These are phyloP conservation scores for Hydrolagus affinis DNA, from an alignment of 2,113 vertebrate genomes.

Conservation along the genomic window DNA sequence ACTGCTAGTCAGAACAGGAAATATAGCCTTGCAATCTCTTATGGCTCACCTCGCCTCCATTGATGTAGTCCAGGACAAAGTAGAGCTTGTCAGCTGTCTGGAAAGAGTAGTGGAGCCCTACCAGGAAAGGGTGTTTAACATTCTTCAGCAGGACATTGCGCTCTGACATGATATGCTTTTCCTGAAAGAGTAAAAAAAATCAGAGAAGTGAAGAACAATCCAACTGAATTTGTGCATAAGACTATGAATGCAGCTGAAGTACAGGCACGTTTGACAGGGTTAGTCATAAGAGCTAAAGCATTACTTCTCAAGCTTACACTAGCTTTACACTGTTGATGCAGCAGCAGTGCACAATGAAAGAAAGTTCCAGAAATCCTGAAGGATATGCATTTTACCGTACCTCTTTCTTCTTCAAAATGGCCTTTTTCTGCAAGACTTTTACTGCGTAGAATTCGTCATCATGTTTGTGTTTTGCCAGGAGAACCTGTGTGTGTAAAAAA, in stretches of 20 bases:
- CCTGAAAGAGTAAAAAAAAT: slow-evolving; percentile 54
- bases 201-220: slow-evolving; percentile 33
- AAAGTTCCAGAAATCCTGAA: background rate
- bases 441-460: slow-evolving; percentile 94
- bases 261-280: background rate
- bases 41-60: slow-evolving; percentile 89
- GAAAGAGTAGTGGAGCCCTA: slow-evolving; percentile 94
- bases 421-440: slow-evolving; percentile 96
- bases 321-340: background rate
- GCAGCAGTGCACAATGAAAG: too few relatives aligned
- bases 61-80: slow-evolving; percentile 95
- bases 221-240: background rate
- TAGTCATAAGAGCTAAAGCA: background rate
- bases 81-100: slow-evolving; percentile 93
- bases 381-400: slow-evolving; percentile 46
- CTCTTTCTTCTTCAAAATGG: slow-evolving; percentile 97
- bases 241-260: background rate
- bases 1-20: slow-evolving; percentile 49
- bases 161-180: slow-evolving; percentile 98
- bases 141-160: slow-evolving; percentile 93
- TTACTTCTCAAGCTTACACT: background rate
- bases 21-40: slow-evolving; percentile 34
- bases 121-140: slow-evolving; percentile 93
- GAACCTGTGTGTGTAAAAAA: slow-evolving; percentile 57
- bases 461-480: slow-evolving; percentile 82